Percentiles rank a stretch among this genome's conserved stretches.
Evolutionary conservation across 1,140 invertebrate genomes (phyloP).

Genomic region (Conus ventricosus): DNA sequence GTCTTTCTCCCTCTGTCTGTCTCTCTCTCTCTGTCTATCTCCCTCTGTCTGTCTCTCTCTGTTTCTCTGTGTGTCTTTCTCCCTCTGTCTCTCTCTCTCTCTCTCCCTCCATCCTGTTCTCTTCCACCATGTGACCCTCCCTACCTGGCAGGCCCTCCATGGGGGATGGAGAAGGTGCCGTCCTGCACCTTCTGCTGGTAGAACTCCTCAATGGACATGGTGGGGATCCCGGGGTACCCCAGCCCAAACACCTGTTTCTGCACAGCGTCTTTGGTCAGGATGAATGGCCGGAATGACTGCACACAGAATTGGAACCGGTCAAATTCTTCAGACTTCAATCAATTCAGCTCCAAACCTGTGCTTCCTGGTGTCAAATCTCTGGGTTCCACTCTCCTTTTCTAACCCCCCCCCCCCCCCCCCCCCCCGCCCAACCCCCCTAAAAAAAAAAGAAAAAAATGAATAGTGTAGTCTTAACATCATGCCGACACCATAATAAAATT

Average conservation of each 20-base stretch:
- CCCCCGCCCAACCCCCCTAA: too few relatives aligned
- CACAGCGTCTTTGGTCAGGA: constrained; percentile 90
- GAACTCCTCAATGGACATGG: constrained; percentile 95
- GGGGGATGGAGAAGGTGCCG: constrained; percentile 55
- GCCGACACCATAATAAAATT: too few relatives aligned
- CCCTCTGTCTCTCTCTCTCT: neutral
- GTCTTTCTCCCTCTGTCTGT: neutral
- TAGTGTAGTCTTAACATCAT: too few relatives aligned
- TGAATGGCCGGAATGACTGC: constrained; percentile 89
- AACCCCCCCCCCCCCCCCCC: too few relatives aligned
- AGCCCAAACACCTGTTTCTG: constrained; percentile 96
- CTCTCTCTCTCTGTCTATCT: neutral
- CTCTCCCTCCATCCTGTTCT: neutral
- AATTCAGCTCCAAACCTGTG: too few relatives aligned
- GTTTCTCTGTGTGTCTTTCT: too few relatives aligned
- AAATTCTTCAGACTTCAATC: too few relatives aligned
- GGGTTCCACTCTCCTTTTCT: too few relatives aligned
- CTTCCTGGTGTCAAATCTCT: too few relatives aligned
- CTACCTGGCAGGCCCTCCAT: constrained; percentile 41
- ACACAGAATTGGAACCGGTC: constrained; percentile 23
- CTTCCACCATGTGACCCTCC: neutral
- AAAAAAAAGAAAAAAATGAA: too few relatives aligned
- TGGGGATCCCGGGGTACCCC: constrained; percentile 95
- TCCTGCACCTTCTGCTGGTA: constrained; percentile 85
- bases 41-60: neutral